Conservation (phyloP, 2,113 vertebrate species). For the Morone saxatilis region DNA sequence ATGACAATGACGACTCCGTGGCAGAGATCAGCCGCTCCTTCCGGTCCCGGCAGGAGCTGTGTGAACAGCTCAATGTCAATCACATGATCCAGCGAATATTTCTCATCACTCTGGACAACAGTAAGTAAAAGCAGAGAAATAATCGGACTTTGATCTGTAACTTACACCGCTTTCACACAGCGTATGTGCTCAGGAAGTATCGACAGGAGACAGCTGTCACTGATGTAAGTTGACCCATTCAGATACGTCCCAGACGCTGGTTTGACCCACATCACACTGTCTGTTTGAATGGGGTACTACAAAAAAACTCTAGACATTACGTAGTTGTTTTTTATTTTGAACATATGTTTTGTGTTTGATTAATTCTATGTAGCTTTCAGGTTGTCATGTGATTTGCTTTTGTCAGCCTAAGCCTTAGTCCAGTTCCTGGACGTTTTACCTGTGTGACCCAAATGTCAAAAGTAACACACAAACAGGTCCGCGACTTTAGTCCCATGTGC, state of each 20-base stretch:
- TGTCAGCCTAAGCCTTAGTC: too few species aligned
- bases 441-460: background rate
- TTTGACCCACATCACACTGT: too few species aligned
- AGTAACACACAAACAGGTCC: background rate
- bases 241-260: too few species aligned
- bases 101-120: conserved; percentile 98
- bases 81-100: conserved; percentile 99
- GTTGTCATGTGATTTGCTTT: too few species aligned
- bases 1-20: conserved; percentile 96
- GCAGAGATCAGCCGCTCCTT: conserved; percentile 97
- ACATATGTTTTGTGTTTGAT: too few species aligned
- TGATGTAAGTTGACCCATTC: too few species aligned
- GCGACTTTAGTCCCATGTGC: background rate
- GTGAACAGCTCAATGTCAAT: conserved; percentile 98
- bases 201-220: background rate
- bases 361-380: too few species aligned
- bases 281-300: too few species aligned
- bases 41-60: conserved; percentile 95
- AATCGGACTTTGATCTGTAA: background rate
- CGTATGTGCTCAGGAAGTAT: background rate
- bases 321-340: too few species aligned
- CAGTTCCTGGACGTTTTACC: too few species aligned
- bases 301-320: too few species aligned
- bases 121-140: conserved; percentile 83
- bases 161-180: background rate